Conservation (phyloP, 2,888 invertebrate genomes). For the Dicyrtomina minuta region DNA sequence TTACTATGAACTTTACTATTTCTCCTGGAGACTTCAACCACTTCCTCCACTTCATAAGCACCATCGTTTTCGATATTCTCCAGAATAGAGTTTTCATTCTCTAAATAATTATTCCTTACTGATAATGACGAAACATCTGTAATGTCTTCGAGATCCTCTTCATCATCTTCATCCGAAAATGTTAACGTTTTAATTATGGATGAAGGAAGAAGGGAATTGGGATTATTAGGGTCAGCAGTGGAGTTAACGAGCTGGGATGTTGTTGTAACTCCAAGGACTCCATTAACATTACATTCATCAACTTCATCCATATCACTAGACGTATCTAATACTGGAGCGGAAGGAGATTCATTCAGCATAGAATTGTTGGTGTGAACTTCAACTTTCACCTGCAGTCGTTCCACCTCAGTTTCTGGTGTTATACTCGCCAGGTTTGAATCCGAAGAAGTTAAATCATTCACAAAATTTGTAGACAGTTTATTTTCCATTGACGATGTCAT, state of each 20-base stretch:
- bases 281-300: no score
- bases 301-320: no score
- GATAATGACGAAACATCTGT: slow-evolving; percentile 27
- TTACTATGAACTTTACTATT: no score
- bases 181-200: slow-evolving; percentile 30
- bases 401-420: slow-evolving; percentile 24
- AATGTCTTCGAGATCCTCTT: slow-evolving; percentile 26
- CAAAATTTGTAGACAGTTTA: slow-evolving; percentile 8
- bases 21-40: not conserved
- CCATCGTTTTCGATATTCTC: no score
- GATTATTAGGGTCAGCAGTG: not conserved
- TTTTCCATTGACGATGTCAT: no score
- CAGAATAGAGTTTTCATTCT: no score
- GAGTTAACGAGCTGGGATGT: no score
- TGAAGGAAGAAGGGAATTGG: not conserved
- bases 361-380: slow-evolving; percentile 30
- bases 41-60: no score
- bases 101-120: slow-evolving; percentile 12
- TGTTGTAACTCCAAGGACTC: no score
- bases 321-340: no score
- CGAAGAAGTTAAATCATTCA: not conserved
- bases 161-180: slow-evolving; percentile 35
- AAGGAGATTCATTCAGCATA: slow-evolving; percentile 4
- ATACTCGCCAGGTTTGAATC: slow-evolving; percentile 14
- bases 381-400: slow-evolving; percentile 33